Percentiles rank a stretch among this genome's conserved stretches.
Conservation (phyloP, 2,888 invertebrate species). For the Epistrophella euchroma region DNA sequence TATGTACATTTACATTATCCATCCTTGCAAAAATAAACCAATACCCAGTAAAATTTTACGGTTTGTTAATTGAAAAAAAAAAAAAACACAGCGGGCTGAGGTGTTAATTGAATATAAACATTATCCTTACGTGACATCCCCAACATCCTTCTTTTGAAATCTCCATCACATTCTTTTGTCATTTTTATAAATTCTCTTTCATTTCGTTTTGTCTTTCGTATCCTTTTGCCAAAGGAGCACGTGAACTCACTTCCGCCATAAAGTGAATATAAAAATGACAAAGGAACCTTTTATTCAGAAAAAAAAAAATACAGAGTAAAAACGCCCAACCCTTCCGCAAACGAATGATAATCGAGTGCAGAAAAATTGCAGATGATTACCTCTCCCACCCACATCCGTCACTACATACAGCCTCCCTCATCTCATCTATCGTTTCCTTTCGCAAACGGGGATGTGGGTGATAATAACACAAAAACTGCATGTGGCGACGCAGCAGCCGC, state of each 20-base stretch:
- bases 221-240: conserved; percentile 46
- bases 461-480: conserved; percentile 60
- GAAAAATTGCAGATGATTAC: conserved; percentile 64
- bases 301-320: not conserved
- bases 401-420: not conserved
- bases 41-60: not conserved
- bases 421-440: not conserved
- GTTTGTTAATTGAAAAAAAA: not conserved
- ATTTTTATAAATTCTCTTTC: conserved; percentile 21
- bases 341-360: conserved; percentile 30
- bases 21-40: too few relatives aligned
- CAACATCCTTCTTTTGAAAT: conserved; percentile 27
- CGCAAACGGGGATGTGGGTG: conserved; percentile 6
- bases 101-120: conserved; percentile 21
- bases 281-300: conserved; percentile 44
- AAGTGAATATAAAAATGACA: conserved; percentile 53
- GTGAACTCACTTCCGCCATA: conserved; percentile 55
- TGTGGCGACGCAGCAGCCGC: conserved; percentile 33
- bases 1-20: too few relatives aligned
- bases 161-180: conserved; percentile 19
- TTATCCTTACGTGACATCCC: conserved; percentile 22
- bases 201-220: conserved; percentile 33
- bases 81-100: not conserved
- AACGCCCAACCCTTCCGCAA: conserved; percentile 15
- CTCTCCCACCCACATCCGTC: conserved; percentile 61